Evolutionary conservation across 2,113 vertebrate species (phyloP).

Genomic region (Rhodinocichla rosea): DNA sequence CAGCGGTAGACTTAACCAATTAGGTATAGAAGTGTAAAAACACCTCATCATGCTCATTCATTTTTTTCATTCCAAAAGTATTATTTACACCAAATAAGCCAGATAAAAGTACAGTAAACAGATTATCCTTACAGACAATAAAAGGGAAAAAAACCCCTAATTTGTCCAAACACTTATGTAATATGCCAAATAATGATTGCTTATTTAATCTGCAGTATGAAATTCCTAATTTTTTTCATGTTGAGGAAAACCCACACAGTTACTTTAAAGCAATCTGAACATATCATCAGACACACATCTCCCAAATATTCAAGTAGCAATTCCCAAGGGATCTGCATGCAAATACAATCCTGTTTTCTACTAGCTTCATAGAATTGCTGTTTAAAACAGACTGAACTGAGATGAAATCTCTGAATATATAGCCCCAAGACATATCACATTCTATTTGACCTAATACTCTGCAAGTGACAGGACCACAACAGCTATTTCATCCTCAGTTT

Average conservation of each 20-base stretch:
- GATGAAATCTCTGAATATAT: constrained; percentile 32
- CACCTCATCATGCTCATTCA: not conserved
- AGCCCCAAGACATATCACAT: constrained; percentile 40
- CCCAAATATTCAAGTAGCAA: not conserved
- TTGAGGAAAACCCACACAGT: not conserved
- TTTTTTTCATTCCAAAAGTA: not conserved
- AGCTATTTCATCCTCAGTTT: not conserved
- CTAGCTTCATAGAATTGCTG: not conserved
- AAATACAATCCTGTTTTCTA: constrained; percentile 31
- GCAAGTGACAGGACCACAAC: not conserved
- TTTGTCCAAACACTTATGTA: not conserved
- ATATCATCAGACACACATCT: not conserved
- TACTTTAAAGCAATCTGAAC: not conserved
- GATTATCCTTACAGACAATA: not conserved
- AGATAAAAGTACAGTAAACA: not conserved
- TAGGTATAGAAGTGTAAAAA: not conserved
- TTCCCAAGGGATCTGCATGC: not conserved
- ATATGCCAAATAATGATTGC: not conserved
- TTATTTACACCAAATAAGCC: not conserved
- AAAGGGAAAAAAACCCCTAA: not conserved
- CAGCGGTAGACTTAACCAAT: not conserved
- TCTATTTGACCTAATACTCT: constrained; percentile 23
- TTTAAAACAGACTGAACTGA: constrained; percentile 31
- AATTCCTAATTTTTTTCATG: not conserved
- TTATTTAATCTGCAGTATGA: not conserved